Conservation (phyloP, 2,888 invertebrate genomes). For the Argynnis bischoffii region DNA sequence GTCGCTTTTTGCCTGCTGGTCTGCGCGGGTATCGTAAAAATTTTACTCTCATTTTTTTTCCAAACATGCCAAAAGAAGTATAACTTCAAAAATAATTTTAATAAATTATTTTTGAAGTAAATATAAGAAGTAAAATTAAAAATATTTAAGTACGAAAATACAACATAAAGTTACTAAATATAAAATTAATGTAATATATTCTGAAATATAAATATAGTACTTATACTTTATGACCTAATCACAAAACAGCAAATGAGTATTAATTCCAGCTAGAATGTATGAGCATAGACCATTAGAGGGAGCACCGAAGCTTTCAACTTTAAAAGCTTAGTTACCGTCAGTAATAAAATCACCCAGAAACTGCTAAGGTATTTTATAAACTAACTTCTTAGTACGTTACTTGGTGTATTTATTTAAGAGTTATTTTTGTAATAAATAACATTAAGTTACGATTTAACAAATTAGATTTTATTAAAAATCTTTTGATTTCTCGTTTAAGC, state of each 20-base stretch:
- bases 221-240: background rate
- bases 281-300: constrained; percentile 11
- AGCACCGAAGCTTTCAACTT: constrained; percentile 14
- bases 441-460: too few species aligned
- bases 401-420: background rate
- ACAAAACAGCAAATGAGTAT: constrained; percentile 12
- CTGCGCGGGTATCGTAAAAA: too few species aligned
- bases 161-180: too few species aligned
- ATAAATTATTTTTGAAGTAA: too few species aligned
- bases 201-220: constrained; percentile 4
- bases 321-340: constrained; percentile 17
- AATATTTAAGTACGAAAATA: too few species aligned
- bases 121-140: too few species aligned
- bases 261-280: constrained; percentile 9
- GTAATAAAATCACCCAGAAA: constrained; percentile 9
- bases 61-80: too few species aligned
- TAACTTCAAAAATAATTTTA: too few species aligned
- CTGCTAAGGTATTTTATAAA: background rate
- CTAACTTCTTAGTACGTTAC: background rate
- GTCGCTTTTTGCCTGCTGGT: too few species aligned
- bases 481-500: too few species aligned
- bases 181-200: background rate
- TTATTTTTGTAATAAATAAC: background rate
- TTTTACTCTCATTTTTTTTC: too few species aligned
- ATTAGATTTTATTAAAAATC: too few species aligned